These are phyloP conservation scores for Rugalucina vietnamica DNA, from an alignment of 2,888 invertebrate species.

Conservation along the genomic window DNA sequence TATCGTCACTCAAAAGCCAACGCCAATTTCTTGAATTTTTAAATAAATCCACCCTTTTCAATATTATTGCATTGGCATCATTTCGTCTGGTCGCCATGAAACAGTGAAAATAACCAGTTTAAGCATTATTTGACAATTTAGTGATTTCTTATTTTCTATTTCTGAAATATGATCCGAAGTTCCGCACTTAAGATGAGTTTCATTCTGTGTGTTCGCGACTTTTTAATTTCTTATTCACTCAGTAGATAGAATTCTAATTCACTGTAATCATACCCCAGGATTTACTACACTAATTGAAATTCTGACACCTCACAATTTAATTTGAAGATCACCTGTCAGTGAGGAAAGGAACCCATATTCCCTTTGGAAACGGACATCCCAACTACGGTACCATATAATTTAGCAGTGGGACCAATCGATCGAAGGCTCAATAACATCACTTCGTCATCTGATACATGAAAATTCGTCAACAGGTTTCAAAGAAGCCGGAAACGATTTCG, in stretches of 20 bases:
- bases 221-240: not conserved
- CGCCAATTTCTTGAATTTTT: not conserved
- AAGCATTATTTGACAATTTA: not conserved
- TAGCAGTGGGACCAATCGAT: not conserved
- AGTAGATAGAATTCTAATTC: not conserved
- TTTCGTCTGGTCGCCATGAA: not conserved
- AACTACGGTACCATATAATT: not conserved
- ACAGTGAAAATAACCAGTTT: not conserved
- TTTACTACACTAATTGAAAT: conserved; percentile 29
- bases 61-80: not conserved
- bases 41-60: not conserved
- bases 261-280: not conserved
- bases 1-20: not conserved
- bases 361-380: not conserved
- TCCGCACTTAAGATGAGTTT: not conserved
- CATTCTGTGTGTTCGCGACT: not conserved
- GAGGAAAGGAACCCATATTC: not conserved
- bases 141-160: not conserved
- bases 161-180: not conserved
- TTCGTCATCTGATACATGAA: too few species aligned
- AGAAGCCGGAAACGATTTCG: too few species aligned
- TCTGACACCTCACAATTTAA: conserved; percentile 30
- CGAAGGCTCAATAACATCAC: not conserved
- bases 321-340: conserved; percentile 7
- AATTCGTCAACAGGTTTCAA: not conserved